Percentiles rank a stretch among this genome's conserved stretches.
phyloP scores from a whole-genome alignment of 2,888 invertebrate genomes.

The Tromatobia lineatoria region DNA sequence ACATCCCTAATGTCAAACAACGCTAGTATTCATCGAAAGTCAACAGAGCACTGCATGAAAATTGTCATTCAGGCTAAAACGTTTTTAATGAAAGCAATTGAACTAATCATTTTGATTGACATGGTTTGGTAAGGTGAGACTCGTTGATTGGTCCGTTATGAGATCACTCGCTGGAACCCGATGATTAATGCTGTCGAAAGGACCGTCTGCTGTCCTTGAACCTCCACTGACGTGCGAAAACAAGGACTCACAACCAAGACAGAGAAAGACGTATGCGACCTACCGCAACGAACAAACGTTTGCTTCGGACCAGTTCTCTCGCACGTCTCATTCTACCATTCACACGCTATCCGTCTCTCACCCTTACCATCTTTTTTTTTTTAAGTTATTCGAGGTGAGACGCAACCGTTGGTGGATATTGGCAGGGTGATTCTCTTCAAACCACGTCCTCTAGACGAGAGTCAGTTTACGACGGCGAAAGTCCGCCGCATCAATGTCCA shows the following conservation, averaged over 20 bases:
- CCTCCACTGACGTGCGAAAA: conserved; percentile 52
- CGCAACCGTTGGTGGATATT: conserved; percentile 22
- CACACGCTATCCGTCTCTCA: conserved; percentile 42
- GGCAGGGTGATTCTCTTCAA: conserved; percentile 27
- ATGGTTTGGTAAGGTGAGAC: background rate
- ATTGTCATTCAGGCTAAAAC: background rate
- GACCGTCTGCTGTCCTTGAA: conserved; percentile 63
- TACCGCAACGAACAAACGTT: conserved; percentile 60
- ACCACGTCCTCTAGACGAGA: conserved; percentile 12
- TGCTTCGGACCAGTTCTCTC: conserved; percentile 42
- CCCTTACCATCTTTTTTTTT: conserved; percentile 9
- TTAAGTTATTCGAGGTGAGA: conserved; percentile 9
- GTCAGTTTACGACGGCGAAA: conserved; percentile 29
- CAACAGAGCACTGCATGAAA: background rate
- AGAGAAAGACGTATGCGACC: conserved; percentile 43
- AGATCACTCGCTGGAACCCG: conserved; percentile 19
- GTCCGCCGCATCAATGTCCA: background rate
- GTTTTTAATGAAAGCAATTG: background rate
- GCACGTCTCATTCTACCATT: conserved; percentile 39
- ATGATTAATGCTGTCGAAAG: conserved; percentile 42
- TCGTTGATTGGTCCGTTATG: conserved; percentile 6
- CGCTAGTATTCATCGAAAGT: background rate
- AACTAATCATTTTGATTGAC: conserved; percentile 2
- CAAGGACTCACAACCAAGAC: conserved; percentile 26
- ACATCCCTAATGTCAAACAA: conserved; percentile 61